Conservation (phyloP, 2,888 invertebrate species). For the Drosophila antonietae region DNA sequence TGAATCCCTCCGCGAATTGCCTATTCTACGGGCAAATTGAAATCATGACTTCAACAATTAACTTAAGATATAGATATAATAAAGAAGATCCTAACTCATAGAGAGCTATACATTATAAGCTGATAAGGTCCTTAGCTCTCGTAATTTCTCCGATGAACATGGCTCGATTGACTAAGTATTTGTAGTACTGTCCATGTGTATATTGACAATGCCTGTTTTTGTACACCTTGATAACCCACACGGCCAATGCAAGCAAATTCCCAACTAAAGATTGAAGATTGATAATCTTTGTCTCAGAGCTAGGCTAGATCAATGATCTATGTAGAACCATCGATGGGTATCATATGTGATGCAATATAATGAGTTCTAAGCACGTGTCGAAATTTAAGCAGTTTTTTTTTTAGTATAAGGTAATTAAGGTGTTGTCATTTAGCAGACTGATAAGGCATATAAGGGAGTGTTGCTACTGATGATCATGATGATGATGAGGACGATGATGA, state of each 20-base stretch:
- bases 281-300: not conserved
- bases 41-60: not conserved
- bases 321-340: not conserved
- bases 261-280: not conserved
- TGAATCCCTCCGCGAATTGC: not conserved
- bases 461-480: constrained; percentile 21
- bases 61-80: not conserved
- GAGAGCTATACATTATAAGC: no score
- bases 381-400: not conserved
- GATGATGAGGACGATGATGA: constrained; percentile 23
- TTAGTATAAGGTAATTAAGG: constrained; percentile 38
- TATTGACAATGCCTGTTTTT: not conserved
- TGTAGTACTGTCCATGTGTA: no score
- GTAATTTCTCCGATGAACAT: no score
- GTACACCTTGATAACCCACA: not conserved
- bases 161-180: no score
- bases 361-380: constrained; percentile 29
- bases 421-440: constrained; percentile 36
- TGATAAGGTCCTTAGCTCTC: no score
- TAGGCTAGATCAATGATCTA: not conserved
- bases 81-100: no score
- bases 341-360: constrained; percentile 5
- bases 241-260: not conserved
- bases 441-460: constrained; percentile 35
- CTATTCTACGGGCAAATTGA: not conserved